Evolutionary conservation across 2,113 vertebrate species (phyloP), one percentile per base, ranked within the genome.

Genomic region (Scalopus aquaticus): DNA sequence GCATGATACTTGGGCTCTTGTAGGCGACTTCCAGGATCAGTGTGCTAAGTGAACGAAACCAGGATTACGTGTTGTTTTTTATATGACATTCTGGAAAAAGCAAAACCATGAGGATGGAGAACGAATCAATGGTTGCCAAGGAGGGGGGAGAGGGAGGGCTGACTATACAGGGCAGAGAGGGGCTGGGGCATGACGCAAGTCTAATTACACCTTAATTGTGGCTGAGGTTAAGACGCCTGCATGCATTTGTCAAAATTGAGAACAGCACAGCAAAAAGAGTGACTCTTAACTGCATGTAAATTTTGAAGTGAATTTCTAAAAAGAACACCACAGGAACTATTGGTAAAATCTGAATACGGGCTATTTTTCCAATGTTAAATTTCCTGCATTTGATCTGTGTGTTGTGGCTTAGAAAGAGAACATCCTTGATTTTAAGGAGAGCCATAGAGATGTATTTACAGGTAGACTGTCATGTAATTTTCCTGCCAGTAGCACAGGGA

Each of bases 331-430:
- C 3, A 6, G 82, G 70, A 67, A 76, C 67, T 65, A 24, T 22
- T 60, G 91, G 80, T 74, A 30, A 85, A 69, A 82, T 90, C 5
- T 92, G 88, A 95, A 87, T 54, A 60, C 0, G 44, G 54, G 70
- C 87, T 92, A 39, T 46, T 78, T 78, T 96, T 92, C 69, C 82
- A 32, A 67, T 13, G 49, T 78, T 65, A n/a, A 37, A 64, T 62
- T 79, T 67, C 54, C 62, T 69, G 49, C 60, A 39, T 67, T 72
- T 70, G 84, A 93, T 82, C 67, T 51, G 44, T 15, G 16, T 12
- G 44, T 20, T 74, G 79, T 78, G 76, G 35, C 37, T 94, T 35
- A 62, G 16, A 96, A 90, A 81, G 84, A 90, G 88, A 83, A 62
- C 32, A 74, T 20, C 54, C 80, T 94, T 72, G 49, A 76, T 89